Percentiles rank a stretch among this genome's conserved stretches.
These are phyloP conservation scores for Stichopus chloronotus DNA, from an alignment of 35 echinoderm and acorn worm species.

Conservation along the genomic window DNA sequence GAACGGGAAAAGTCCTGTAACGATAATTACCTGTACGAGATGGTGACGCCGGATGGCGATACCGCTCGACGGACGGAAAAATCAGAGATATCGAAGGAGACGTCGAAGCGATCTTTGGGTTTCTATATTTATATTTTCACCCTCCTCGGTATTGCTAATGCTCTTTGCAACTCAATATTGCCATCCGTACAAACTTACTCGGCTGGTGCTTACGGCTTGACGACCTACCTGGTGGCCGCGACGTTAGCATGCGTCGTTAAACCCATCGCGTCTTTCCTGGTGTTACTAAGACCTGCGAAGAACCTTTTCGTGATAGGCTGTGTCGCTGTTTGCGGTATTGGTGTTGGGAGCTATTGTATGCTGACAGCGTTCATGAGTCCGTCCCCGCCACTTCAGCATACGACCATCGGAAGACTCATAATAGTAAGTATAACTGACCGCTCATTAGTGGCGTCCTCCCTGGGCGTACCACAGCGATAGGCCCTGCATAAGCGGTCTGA, in stretches of 20 bases:
- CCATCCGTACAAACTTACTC: slow-evolving; percentile 94
- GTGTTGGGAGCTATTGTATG: slow-evolving; percentile 75
- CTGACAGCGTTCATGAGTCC: slow-evolving; percentile 77
- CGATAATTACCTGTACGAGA: slow-evolving; percentile 27
- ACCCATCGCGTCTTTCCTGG: slow-evolving; percentile 76
- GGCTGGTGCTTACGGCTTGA: slow-evolving; percentile 72
- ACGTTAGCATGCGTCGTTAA: slow-evolving; percentile 82
- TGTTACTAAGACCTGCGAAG: slow-evolving; percentile 68
- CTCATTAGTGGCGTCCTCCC: not conserved
- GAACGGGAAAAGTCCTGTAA: not conserved
- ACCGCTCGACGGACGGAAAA: not conserved
- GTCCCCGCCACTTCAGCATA: slow-evolving; percentile 77
- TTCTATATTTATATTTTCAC: slow-evolving; percentile 58
- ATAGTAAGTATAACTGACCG: slow-evolving; percentile 71
- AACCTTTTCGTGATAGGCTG: slow-evolving; percentile 64
- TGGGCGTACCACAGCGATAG: too few relatives aligned
- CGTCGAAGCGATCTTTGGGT: not conserved
- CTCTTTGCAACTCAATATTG: slow-evolving; percentile 81
- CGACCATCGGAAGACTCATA: slow-evolving; percentile 51
- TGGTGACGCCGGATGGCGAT: slow-evolving; percentile 33
- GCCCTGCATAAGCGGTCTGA: too few relatives aligned
- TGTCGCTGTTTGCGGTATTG: slow-evolving; percentile 58
- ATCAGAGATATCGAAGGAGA: not conserved
- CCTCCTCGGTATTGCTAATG: slow-evolving; percentile 76
- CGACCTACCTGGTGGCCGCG: slow-evolving; percentile 85